Percentiles rank a stretch among this genome's conserved stretches.
Evolutionary conservation across 1,140 invertebrate genomes (phyloP).

Genomic region (Diuraphis noxia): DNA sequence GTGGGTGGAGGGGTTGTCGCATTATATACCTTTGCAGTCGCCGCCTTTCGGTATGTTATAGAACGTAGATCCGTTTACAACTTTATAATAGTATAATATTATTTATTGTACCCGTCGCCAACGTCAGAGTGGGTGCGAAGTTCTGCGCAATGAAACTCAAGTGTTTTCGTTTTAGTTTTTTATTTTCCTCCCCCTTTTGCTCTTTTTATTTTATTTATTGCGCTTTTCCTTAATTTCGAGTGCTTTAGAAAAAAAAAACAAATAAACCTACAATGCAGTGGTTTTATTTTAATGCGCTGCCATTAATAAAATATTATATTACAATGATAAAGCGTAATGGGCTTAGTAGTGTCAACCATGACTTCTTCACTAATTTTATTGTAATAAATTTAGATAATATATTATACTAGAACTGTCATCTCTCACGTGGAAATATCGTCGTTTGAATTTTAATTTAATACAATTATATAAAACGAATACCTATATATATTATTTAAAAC

Average conservation of each 20-base stretch:
- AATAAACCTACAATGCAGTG: not conserved
- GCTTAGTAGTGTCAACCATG: not conserved
- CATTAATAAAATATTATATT: not conserved
- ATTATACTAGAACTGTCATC: not conserved
- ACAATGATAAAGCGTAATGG: not conserved
- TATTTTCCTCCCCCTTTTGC: not conserved
- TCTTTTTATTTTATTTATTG: not conserved
- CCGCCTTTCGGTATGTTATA: not conserved
- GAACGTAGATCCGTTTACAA: slow-evolving; percentile 12
- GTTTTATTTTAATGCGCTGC: not conserved
- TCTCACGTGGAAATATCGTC: not conserved
- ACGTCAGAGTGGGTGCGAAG: not conserved
- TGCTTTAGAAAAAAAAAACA: slow-evolving; percentile 1
- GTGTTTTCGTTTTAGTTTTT: slow-evolving; percentile 17
- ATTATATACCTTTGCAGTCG: not conserved
- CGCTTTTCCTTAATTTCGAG: not conserved
- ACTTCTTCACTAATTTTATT: not conserved
- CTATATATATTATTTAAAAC: not conserved
- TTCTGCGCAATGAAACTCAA: not conserved
- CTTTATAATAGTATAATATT: slow-evolving; percentile 27
- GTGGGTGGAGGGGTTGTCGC: not conserved
- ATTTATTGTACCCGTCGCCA: not conserved
- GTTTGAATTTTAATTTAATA: not conserved
- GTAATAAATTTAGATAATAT: not conserved
- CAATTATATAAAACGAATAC: no score